Conservation (phyloP, 2,888 invertebrate species). For the Parnassius smintheus region DNA sequence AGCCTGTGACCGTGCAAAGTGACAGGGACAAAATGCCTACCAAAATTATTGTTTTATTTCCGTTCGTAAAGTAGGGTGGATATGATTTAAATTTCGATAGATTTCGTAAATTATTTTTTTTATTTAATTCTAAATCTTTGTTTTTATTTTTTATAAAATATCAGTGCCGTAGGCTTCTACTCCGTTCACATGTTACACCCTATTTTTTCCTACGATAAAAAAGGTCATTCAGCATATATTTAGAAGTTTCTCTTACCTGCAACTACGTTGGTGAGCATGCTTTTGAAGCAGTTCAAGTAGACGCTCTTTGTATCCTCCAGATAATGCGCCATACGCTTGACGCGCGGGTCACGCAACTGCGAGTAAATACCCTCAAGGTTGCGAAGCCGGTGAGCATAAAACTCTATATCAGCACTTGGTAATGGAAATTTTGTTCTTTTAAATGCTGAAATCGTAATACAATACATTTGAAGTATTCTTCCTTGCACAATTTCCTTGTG, state of each 20-base stretch:
- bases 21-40: no score
- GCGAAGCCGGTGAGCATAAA: slow-evolving; percentile 88
- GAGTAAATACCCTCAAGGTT: slow-evolving; percentile 94
- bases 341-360: slow-evolving; percentile 90
- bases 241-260: slow-evolving; percentile 75
- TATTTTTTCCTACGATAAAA: no score
- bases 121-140: no score
- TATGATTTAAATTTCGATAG: no score
- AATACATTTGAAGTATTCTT: no score
- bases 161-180: neutral
- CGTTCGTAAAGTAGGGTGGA: no score
- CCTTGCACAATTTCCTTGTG: no score
- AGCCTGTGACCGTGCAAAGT: no score
- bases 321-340: slow-evolving; percentile 91
- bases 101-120: no score
- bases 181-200: no score
- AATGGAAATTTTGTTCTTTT: slow-evolving; percentile 85
- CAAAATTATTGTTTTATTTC: no score
- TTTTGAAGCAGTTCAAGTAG: slow-evolving; percentile 88
- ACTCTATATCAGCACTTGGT: slow-evolving; percentile 87
- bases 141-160: neutral
- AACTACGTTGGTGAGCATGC: slow-evolving; percentile 89
- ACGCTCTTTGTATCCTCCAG: slow-evolving; percentile 90
- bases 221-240: no score
- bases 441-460: slow-evolving; percentile 64